Evolutionary conservation across 2,888 invertebrate species (phyloP), one percentile per base, ranked within the genome.

Genomic region (Arge pagana): DNA sequence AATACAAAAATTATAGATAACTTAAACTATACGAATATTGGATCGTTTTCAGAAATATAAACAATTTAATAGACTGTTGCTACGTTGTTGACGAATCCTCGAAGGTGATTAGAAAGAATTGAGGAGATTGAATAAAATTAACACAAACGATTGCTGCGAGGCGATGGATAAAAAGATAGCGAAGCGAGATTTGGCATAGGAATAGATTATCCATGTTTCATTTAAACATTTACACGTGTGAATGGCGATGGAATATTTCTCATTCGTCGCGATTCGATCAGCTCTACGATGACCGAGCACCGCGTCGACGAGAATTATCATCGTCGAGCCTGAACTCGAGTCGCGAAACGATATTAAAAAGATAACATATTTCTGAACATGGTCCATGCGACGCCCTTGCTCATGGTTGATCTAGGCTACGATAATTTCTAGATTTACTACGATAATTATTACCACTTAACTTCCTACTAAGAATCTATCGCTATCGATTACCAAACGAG

Each of bases 401-500:
- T 73, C 71, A 70, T 70, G 65, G 69, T 70, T 72, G 65, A 67
- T 67, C 64, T 72, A 71, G 68, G 72, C 65, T 71, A 68, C 15
- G 13, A 33, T 33, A 33, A 33, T 33, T 13, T 3, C 11, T 13
- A 33, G n/a, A 33, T 3, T 33, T 13, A 33, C 15, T 13, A 4
- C 26, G 8, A 37, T 37, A 37, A 71, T 71, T 65, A 50, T 33
- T 40, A 35, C 16, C 65, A 68, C 70, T 67, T 68, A 71, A 69
- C 72, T 74, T 74, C 71, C 69, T 73, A 71, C 68, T 67, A 72
- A 66, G 61, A 71, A 72, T 71, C 69, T 71, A 72, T 66, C 68
- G 70, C 70, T 70, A 72, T 73, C 71, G 72, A 70, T 73, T 72
- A 71, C 71, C 59, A 43, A 43, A 30, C 1, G 33, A 43, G 19